A percentile compares a stretch with the other conserved stretches of the same genome.
phyloP scores from a whole-genome alignment of 2,888 invertebrate species.

The Scelioninae gen. 1 region DNA sequence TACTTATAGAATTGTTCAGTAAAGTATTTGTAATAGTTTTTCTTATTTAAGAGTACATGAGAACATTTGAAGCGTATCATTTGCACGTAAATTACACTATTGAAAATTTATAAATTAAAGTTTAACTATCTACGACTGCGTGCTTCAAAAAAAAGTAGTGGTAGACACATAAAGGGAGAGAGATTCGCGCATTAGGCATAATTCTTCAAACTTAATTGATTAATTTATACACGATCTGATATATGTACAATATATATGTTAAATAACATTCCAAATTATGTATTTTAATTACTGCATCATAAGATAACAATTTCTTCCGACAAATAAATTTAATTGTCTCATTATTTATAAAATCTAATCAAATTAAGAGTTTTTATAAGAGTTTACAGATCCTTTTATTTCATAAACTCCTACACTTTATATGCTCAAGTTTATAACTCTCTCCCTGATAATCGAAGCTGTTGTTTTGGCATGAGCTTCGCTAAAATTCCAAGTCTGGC shows the following conservation, averaged over 20 bases:
- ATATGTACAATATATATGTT: conserved; percentile 26
- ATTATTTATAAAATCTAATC: neutral
- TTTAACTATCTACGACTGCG: conserved; percentile 80
- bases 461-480: conserved; percentile 65
- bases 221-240: conserved; percentile 6
- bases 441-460: conserved; percentile 59
- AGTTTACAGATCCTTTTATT: neutral
- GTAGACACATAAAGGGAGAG: conserved; percentile 48
- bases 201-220: neutral
- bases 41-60: conserved; percentile 67
- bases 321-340: neutral
- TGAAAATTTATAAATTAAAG: conserved; percentile 80
- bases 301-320: neutral
- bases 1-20: conserved; percentile 52
- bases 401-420: neutral
- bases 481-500: conserved; percentile 60
- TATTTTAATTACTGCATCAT: conserved; percentile 11
- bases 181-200: neutral
- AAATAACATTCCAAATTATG: conserved; percentile 34
- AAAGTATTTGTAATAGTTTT: conserved; percentile 59
- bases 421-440: conserved; percentile 18
- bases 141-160: conserved; percentile 71
- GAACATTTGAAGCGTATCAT: conserved; percentile 69
- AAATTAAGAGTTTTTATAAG: too few relatives aligned
- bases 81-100: conserved; percentile 69